These are phyloP conservation scores for Colinus virginianus DNA, from an alignment of 2,113 vertebrate genomes.

Conservation along the genomic window DNA sequence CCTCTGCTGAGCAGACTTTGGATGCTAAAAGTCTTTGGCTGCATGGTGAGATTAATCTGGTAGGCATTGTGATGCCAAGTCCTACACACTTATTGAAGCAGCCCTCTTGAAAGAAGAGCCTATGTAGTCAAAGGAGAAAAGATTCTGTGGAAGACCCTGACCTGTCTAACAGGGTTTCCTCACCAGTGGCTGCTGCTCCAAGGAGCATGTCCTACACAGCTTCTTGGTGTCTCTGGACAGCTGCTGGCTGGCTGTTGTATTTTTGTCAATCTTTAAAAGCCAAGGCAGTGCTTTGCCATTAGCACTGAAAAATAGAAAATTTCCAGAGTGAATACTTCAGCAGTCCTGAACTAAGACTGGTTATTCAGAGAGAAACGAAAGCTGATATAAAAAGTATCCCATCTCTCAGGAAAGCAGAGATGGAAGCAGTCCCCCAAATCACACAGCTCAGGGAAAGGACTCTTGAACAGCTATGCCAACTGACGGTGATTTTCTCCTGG, in stretches of 20 bases:
- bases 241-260: background rate
- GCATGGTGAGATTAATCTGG: background rate
- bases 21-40: background rate
- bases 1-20: background rate
- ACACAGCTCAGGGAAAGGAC: background rate
- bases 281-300: background rate
- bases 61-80: background rate
- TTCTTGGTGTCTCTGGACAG: background rate
- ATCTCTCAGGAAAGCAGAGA: background rate
- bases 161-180: constrained; percentile 3
- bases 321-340: constrained; percentile 9
- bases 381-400: background rate
- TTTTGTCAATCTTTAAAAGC: constrained; percentile 43
- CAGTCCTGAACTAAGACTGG: background rate
- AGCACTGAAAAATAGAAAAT: background rate
- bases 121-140: background rate
- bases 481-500: background rate
- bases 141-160: background rate
- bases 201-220: background rate
- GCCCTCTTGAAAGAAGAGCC: background rate
- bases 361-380: background rate
- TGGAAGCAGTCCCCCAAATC: background rate
- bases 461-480: background rate
- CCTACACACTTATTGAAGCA: background rate
- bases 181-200: background rate